These are phyloP conservation scores for Sarcophaga carnaria DNA, from an alignment of 2,888 invertebrate species.

Conservation along the genomic window DNA sequence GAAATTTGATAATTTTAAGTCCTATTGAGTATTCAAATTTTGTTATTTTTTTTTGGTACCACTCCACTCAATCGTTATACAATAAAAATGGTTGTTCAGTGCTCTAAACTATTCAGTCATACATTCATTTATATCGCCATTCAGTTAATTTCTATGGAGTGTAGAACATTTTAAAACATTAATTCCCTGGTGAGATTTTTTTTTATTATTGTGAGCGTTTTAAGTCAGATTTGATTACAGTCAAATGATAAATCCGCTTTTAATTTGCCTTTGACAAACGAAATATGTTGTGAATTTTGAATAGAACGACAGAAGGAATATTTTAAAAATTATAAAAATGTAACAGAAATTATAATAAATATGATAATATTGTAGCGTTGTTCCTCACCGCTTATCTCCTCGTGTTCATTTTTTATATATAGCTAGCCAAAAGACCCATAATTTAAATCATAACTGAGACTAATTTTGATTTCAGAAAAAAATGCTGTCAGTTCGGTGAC, in stretches of 20 bases:
- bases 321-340: no score
- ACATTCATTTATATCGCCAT: neutral
- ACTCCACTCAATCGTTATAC: neutral
- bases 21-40: constrained; percentile 44
- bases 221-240: constrained; percentile 66
- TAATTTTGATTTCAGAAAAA: no score
- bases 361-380: no score
- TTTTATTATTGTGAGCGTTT: constrained; percentile 55
- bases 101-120: no score
- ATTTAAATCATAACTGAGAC: no score
- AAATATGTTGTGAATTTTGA: constrained; percentile 49
- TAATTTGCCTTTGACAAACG: constrained; percentile 26
- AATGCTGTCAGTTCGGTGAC: no score
- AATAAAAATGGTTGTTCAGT: no score
- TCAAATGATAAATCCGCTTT: constrained; percentile 45
- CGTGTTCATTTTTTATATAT: no score
- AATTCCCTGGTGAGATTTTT: constrained; percentile 68
- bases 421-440: no score
- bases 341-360: no score
- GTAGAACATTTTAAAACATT: constrained; percentile 29
- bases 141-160: neutral
- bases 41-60: constrained; percentile 4
- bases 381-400: no score
- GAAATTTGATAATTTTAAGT: constrained; percentile 60
- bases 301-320: no score